Evolutionary conservation across 1,140 invertebrate genomes (phyloP).

Genomic region (Grapholita molesta): DNA sequence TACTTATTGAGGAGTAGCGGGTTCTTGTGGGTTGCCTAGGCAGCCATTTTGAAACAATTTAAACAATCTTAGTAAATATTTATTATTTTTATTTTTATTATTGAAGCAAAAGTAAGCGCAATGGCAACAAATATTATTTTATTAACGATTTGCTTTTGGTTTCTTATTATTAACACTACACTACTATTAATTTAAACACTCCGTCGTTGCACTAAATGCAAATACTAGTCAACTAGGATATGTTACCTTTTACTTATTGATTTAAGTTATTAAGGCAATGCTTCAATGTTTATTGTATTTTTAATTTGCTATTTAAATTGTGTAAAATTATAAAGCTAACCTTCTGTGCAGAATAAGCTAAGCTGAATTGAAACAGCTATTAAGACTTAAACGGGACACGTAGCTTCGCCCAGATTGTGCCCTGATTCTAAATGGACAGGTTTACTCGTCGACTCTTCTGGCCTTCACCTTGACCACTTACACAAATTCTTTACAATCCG

Average conservation of each 20-base stretch:
- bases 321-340: too few species aligned
- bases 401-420: background rate
- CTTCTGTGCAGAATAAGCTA: background rate
- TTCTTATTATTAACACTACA: too few species aligned
- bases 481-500: background rate
- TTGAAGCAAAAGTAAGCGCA: background rate
- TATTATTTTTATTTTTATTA: too few species aligned
- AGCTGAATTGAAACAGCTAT: background rate
- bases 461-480: background rate
- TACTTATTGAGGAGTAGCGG: constrained; percentile 3
- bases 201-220: too few species aligned
- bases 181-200: too few species aligned
- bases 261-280: too few species aligned
- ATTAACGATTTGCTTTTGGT: too few species aligned
- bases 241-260: too few species aligned
- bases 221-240: too few species aligned
- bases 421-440: background rate
- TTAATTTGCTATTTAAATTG: too few species aligned
- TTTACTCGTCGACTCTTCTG: background rate
- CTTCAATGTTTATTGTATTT: too few species aligned
- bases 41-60: background rate
- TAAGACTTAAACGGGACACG: background rate
- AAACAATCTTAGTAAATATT: background rate
- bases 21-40: background rate
- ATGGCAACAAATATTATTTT: too few species aligned